phyloP scores from a whole-genome alignment of 2,888 invertebrate species.

The Axea sp. region DNA sequence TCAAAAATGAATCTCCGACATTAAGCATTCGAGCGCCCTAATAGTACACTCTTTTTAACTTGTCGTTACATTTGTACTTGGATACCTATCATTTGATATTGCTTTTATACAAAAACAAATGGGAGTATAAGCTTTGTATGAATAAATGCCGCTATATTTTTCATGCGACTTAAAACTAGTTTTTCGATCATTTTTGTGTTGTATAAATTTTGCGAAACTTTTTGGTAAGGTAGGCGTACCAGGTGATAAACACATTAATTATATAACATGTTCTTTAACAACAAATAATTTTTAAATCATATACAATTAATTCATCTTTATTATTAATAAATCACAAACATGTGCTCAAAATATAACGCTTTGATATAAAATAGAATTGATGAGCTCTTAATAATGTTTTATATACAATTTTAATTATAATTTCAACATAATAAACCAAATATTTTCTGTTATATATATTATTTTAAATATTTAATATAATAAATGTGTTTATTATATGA shows the following conservation, averaged over 20 bases:
- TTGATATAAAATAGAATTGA: too few species aligned
- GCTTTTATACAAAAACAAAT: constrained; percentile 43
- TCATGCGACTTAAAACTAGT: constrained; percentile 16
- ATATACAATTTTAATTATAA: too few species aligned
- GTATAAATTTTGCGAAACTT: not conserved
- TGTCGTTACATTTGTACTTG: constrained; percentile 51
- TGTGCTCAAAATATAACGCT: too few species aligned
- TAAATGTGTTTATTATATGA: too few species aligned
- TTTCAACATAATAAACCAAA: too few species aligned
- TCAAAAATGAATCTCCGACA: constrained; percentile 50
- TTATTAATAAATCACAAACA: too few species aligned
- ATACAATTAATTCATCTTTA: too few species aligned
- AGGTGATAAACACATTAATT: not conserved
- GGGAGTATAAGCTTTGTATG: constrained; percentile 40
- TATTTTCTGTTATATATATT: too few species aligned
- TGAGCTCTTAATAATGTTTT: too few species aligned
- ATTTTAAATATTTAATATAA: too few species aligned
- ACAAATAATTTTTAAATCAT: too few species aligned
- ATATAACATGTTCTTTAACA: too few species aligned
- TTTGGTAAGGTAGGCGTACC: not conserved
- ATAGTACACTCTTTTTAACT: constrained; percentile 50
- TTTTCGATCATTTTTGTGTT: constrained; percentile 15
- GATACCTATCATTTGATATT: constrained; percentile 49
- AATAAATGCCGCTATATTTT: constrained; percentile 38
- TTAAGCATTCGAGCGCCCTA: constrained; percentile 48